Percentiles rank a stretch among this genome's conserved stretches.
These are phyloP conservation scores for Elmis aenea DNA, from an alignment of 2,888 invertebrate species.

Conservation along the genomic window DNA sequence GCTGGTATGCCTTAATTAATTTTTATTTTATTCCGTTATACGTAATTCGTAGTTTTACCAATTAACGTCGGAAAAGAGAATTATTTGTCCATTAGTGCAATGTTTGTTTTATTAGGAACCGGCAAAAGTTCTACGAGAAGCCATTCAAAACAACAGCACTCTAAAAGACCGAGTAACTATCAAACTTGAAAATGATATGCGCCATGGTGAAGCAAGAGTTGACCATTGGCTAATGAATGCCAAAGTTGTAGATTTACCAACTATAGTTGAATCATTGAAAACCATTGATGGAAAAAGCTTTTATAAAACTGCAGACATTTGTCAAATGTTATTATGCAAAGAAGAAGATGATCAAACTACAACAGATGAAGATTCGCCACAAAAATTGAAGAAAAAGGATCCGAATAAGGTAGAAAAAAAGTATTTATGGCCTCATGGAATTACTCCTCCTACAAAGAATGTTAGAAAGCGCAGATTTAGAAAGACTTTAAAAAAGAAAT, in stretches of 20 bases:
- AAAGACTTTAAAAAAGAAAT: constrained; percentile 94
- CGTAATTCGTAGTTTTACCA: too few species aligned
- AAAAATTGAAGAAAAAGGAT: constrained; percentile 79
- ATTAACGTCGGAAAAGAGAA: too few species aligned
- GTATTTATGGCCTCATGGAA: constrained; percentile 90
- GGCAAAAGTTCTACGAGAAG: constrained; percentile 66
- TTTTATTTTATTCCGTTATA: too few species aligned
- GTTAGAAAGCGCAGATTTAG: constrained; percentile 87
- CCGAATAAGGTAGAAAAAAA: constrained; percentile 79
- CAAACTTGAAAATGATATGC: constrained; percentile 81
- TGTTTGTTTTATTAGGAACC: constrained; percentile 54
- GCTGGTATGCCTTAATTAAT: too few species aligned
- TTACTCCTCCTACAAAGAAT: constrained; percentile 95
- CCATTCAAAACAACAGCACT: constrained; percentile 68
- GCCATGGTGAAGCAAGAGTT: constrained; percentile 82
- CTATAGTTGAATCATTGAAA: constrained; percentile 88
- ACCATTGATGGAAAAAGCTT: constrained; percentile 95
- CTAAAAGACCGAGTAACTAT: constrained; percentile 82
- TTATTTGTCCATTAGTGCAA: constrained; percentile 7
- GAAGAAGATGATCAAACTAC: constrained; percentile 77
- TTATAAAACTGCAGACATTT: constrained; percentile 96
- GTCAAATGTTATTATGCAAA: constrained; percentile 86
- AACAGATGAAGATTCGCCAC: constrained; percentile 72
- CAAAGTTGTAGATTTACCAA: constrained; percentile 88
- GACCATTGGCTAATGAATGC: constrained; percentile 84